Conservation (phyloP, 2,888 invertebrate genomes). For the Hirtodrosophila duncani region DNA sequence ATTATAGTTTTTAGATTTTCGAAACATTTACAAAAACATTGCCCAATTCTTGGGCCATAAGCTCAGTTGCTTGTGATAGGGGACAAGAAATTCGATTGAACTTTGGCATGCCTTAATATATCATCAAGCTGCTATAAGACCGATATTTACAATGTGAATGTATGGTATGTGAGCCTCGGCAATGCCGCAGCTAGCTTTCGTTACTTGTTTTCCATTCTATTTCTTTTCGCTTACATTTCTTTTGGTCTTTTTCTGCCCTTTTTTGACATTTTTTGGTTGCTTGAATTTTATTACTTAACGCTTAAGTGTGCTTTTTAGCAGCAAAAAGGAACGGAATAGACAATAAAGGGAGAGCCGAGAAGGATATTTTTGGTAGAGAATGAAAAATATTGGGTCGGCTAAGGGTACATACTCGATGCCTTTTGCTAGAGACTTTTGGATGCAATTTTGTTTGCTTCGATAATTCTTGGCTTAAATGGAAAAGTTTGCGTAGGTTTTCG, state of each 20-base stretch:
- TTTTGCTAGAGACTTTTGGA: constrained; percentile 24
- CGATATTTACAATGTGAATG: too few relatives aligned
- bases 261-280: constrained; percentile 61
- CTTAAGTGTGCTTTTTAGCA: constrained; percentile 56
- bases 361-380: constrained; percentile 11
- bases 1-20: too few relatives aligned
- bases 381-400: neutral
- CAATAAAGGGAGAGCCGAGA: neutral
- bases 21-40: too few relatives aligned
- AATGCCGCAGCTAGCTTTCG: too few relatives aligned
- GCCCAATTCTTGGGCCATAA: too few relatives aligned
- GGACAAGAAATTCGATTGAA: too few relatives aligned
- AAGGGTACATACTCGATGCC: neutral
- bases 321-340: neutral
- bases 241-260: constrained; percentile 36
- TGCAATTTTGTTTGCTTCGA: constrained; percentile 33
- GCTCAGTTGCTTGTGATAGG: too few relatives aligned
- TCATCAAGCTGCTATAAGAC: too few relatives aligned
- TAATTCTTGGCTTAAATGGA: constrained; percentile 50
- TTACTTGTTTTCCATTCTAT: constrained; percentile 6
- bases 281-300: constrained; percentile 71
- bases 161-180: too few relatives aligned
- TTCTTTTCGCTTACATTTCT: constrained; percentile 24
- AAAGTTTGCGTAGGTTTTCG: constrained; percentile 54
- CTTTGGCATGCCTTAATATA: too few relatives aligned